Base-by-base conservation (phyloP, 2,797 vertebrate species). In the Helarctos malayanus region DNA sequence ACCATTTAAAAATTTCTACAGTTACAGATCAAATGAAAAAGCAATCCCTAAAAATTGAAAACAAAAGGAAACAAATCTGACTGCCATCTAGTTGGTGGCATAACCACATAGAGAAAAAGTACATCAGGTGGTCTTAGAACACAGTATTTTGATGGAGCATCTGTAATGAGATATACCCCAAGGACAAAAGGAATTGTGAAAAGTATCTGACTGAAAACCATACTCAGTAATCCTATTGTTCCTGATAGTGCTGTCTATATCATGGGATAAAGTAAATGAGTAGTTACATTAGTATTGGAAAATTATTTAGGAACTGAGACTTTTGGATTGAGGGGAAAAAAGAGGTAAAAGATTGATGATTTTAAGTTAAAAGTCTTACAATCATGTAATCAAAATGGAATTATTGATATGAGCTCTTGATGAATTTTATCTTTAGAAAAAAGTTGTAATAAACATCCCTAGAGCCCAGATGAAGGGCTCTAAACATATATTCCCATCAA, bases 401-500 rank as follows among this genome's bases (percentile, higher is more conserved):
- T 80, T 93, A 93, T 15, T 89, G 56, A 85, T 27, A 95, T 21
- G 56, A 91, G 16, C 35, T 94, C 65, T 83, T 94, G 18, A 63
- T 89, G 23, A 92, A 91, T 90, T 90, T 96, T 85, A 81, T 81
- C 14, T 78, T 79, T 45, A 88, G 71, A 87, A 61, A 63, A 45
- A 88, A 79, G 41, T 61, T 84, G 73, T 32, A 96, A 69, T 75
- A 95, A 91, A 94, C 21, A 89, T 63, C 79, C 25, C 65, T 65
- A 90, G 35, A 89, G 41, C 32, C 79, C 75, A 89, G 45, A 93
- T 3, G 57, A 82, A 88, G 79, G n/a, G 76, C 15, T 95, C 59
- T 86, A 90, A 94, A 94, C 89, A 82, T 89, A 96, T 45, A 49
- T 93, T 94, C 54, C 65, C 84, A 57, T 38, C 80, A 81, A 87